These are phyloP conservation scores for Drosophila tsacasi DNA, from an alignment of 1,140 invertebrate genomes.

Conservation along the genomic window DNA sequence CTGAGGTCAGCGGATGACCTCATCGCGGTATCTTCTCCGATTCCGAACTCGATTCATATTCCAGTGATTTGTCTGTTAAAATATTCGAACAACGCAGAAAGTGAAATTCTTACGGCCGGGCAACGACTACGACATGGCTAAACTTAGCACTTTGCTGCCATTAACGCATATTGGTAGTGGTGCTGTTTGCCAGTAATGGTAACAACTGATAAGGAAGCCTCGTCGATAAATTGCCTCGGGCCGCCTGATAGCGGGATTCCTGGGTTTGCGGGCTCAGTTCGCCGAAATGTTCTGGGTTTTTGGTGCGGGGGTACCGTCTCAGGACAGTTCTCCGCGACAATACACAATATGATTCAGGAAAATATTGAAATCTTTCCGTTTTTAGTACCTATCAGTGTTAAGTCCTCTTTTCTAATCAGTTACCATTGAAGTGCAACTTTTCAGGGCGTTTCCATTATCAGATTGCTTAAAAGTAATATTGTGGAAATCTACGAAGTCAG, in stretches of 20 bases:
- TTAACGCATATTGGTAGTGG: slow-evolving; percentile 15
- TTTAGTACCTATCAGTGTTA: background rate
- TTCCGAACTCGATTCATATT: background rate
- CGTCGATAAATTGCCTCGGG: slow-evolving; percentile 25
- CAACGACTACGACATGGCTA: slow-evolving; percentile 43
- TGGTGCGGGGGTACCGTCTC: background rate
- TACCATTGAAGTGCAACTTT: background rate
- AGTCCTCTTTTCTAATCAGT: background rate
- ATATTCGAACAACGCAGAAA: slow-evolving; percentile 45
- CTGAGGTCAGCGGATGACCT: slow-evolving; percentile 43
- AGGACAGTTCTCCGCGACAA: background rate
- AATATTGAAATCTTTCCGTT: background rate
- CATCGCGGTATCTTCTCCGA: slow-evolving; percentile 43
- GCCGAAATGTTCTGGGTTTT: background rate
- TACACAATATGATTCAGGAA: background rate
- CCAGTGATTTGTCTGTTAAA: slow-evolving; percentile 49
- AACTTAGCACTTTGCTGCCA: slow-evolving; percentile 35
- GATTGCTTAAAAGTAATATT: background rate
- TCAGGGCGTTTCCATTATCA: slow-evolving; percentile 2
- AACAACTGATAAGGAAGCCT: slow-evolving; percentile 33
- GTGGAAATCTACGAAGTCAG: background rate
- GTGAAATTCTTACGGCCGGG: slow-evolving; percentile 12
- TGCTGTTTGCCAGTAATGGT: slow-evolving; percentile 9
- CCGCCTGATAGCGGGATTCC: slow-evolving; percentile 17
- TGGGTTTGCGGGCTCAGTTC: background rate